phyloP scores from a whole-genome alignment of 2,888 invertebrate species.

The Tetranychus truncatus region DNA sequence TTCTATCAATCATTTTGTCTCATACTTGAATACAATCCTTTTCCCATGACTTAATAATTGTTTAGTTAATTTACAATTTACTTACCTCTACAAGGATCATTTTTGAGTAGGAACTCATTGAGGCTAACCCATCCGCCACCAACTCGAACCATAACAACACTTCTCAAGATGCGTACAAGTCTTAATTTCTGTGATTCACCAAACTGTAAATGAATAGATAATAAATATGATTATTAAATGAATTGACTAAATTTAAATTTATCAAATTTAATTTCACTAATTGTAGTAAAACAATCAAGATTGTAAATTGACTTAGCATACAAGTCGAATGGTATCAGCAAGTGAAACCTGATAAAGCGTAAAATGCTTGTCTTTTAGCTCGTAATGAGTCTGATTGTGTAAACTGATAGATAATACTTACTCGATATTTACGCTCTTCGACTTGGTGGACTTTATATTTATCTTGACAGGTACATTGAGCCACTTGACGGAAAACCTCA shows the following conservation, averaged over 20 bases:
- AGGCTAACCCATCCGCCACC: slow-evolving; percentile 99
- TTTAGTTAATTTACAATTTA: background rate
- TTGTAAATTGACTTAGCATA: too few species aligned
- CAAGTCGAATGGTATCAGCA: background rate
- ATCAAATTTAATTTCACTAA: background rate
- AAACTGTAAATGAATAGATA: background rate
- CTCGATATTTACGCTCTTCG: slow-evolving; percentile 9
- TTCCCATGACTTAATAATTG: background rate
- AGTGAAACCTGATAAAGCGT: too few species aligned
- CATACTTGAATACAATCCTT: background rate
- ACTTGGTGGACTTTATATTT: slow-evolving; percentile 12
- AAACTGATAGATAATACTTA: background rate
- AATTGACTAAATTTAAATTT: background rate
- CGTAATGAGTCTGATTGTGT: too few species aligned
- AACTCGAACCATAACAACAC: slow-evolving; percentile 98
- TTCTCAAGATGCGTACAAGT: slow-evolving; percentile 9
- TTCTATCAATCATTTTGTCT: too few species aligned
- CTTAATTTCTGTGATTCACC: slow-evolving; percentile 8
- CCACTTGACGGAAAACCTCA: slow-evolving; percentile 6
- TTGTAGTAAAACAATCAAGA: too few species aligned
- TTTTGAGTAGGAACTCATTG: slow-evolving; percentile 96
- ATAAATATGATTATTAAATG: background rate
- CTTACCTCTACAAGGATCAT: slow-evolving; percentile 97
- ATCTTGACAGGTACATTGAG: background rate
- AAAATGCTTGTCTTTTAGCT: too few species aligned